Evolutionary conservation across 2,113 vertebrate genomes (phyloP).

Genomic region (Zapornia atra): DNA sequence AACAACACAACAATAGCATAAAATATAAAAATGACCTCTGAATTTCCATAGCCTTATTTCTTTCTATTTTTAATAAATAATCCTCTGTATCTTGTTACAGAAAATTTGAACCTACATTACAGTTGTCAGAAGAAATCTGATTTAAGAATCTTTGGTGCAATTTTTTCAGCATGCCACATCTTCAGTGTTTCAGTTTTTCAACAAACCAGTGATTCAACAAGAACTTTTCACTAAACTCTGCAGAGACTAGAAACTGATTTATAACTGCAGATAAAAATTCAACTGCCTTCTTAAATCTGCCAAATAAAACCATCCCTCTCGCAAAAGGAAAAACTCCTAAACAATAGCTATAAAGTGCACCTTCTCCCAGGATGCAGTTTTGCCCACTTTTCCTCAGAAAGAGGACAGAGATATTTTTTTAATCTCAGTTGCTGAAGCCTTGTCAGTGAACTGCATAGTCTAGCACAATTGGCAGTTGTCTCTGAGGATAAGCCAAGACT

Average conservation of each 20-base stretch:
- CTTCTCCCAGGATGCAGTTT: neutral
- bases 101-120: neutral
- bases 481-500: neutral
- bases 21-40: neutral
- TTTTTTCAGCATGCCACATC: neutral
- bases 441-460: neutral
- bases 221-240: neutral
- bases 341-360: neutral
- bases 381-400: neutral
- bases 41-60: slow-evolving; percentile 21
- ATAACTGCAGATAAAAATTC: neutral
- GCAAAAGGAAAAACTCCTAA: neutral
- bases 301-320: neutral
- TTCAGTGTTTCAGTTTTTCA: neutral
- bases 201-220: neutral
- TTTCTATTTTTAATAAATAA: slow-evolving; percentile 35
- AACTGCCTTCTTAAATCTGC: neutral
- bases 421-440: neutral
- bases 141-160: neutral
- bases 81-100: neutral
- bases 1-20: neutral
- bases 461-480: neutral
- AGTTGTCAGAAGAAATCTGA: neutral
- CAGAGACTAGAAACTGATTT: neutral
- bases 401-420: neutral